A percentile compares a stretch with the other conserved stretches of the same genome.
These are phyloP conservation scores for Datnioides undecimradiatus DNA, from an alignment of 2,113 vertebrate species.

Conservation along the genomic window DNA sequence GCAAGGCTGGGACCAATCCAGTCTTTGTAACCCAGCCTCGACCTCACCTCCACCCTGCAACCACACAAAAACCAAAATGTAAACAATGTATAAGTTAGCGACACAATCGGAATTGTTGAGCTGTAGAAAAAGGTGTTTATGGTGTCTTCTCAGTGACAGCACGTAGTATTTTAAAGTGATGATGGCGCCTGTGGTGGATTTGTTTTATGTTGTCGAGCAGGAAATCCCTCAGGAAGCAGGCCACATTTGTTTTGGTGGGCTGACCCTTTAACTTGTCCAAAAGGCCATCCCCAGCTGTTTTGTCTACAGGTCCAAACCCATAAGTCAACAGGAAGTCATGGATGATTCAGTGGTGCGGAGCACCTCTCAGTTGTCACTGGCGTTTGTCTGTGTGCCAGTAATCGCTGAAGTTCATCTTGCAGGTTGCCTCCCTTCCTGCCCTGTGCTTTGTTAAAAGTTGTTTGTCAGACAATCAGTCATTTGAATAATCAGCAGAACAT, in stretches of 20 bases:
- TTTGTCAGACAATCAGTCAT: conserved; percentile 24
- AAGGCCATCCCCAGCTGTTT: conserved; percentile 46
- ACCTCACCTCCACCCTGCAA: neutral
- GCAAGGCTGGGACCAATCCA: neutral
- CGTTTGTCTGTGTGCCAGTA: conserved; percentile 26
- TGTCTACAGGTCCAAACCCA: conserved; percentile 43
- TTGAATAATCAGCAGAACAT: conserved; percentile 40
- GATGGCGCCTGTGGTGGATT: conserved; percentile 3
- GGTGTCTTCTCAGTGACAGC: neutral
- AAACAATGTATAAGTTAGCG: neutral
- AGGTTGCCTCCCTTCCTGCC: conserved; percentile 69
- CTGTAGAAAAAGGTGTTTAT: neutral
- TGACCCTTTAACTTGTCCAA: conserved; percentile 41
- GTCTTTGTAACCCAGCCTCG: neutral
- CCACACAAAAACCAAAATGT: neutral
- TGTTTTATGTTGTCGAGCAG: conserved; percentile 41
- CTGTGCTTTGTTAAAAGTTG: conserved; percentile 38
- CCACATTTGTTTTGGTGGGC: conserved; percentile 39
- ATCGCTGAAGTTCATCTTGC: conserved; percentile 41
- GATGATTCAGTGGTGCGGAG: conserved; percentile 33
- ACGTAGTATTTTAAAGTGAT: conserved; percentile 10
- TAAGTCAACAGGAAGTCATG: conserved; percentile 54
- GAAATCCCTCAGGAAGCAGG: conserved; percentile 51
- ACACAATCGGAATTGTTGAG: neutral
- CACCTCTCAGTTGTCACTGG: conserved; percentile 51